These are phyloP conservation scores for Aplysia californica DNA, from an alignment of 1,140 invertebrate genomes.

Conservation along the genomic window DNA sequence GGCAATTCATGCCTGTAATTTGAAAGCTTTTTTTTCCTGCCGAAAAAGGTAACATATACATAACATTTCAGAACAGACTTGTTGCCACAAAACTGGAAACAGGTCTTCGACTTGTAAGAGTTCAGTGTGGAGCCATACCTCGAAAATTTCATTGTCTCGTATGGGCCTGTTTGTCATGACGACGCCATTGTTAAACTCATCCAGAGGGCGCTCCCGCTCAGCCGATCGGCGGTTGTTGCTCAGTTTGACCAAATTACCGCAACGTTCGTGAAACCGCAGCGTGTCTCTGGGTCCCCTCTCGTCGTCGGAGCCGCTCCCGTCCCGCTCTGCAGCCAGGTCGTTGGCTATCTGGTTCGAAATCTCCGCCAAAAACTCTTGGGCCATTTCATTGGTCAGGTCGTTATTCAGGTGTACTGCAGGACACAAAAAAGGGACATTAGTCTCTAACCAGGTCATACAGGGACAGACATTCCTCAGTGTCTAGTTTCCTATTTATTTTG, in stretches of 20 bases:
- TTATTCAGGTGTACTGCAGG: constrained; percentile 34
- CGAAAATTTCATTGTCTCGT: constrained; percentile 77
- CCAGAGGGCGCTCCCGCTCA: constrained; percentile 74
- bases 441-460: no score
- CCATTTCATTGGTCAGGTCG: constrained; percentile 56
- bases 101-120: no score
- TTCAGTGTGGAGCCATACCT: no score
- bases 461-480: no score
- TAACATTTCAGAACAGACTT: no score
- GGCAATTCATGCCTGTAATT: no score
- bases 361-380: constrained; percentile 55
- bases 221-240: constrained; percentile 86
- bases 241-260: constrained; percentile 89
- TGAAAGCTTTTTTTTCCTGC: no score
- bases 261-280: constrained; percentile 88
- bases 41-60: no score
- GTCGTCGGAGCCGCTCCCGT: constrained; percentile 31
- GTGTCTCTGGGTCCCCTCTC: constrained; percentile 4
- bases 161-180: constrained; percentile 87
- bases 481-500: no score
- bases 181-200: constrained; percentile 84
- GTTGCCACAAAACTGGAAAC: no score
- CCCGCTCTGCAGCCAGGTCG: constrained; percentile 48
- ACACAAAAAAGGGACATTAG: neutral
- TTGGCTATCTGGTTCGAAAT: constrained; percentile 61